Evolutionary conservation across 2,797 vertebrate species (phyloP).

Genomic region (Ptychadena robeensis): DNA sequence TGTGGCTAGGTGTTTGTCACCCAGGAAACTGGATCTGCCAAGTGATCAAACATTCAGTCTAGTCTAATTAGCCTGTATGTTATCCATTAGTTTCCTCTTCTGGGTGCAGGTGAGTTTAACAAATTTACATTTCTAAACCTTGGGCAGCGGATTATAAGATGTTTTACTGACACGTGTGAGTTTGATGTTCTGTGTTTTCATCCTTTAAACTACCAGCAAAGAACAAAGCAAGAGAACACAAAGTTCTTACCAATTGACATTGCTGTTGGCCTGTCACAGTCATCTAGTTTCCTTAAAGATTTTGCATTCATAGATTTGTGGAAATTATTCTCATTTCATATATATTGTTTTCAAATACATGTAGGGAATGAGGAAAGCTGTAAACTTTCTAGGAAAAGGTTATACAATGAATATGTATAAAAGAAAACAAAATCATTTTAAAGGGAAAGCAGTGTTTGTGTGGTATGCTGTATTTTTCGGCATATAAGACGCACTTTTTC

Average conservation of each 20-base stretch:
- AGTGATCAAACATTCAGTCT: conserved; percentile 52
- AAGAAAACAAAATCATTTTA: no score
- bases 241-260: neutral
- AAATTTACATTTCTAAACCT: conserved; percentile 36
- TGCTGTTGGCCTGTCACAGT: neutral
- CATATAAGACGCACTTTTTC: no score
- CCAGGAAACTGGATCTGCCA: conserved; percentile 49
- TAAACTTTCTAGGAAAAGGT: no score
- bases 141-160: conserved; percentile 15
- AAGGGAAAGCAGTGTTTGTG: no score
- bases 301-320: neutral
- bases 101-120: conserved; percentile 28
- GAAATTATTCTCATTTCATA: neutral
- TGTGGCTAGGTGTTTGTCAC: conserved; percentile 36
- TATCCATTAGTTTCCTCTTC: conserved; percentile 46
- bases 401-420: no score
- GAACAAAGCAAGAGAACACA: conserved; percentile 7
- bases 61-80: conserved; percentile 51
- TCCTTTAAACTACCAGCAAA: conserved; percentile 19
- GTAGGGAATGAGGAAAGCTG: no score
- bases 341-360: no score
- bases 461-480: no score
- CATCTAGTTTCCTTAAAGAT: neutral
- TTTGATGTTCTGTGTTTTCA: conserved; percentile 13
- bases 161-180: conserved; percentile 28